Evolutionary conservation across 1,140 invertebrate genomes (phyloP).

Genomic region (Latrodectus geometricus): DNA sequence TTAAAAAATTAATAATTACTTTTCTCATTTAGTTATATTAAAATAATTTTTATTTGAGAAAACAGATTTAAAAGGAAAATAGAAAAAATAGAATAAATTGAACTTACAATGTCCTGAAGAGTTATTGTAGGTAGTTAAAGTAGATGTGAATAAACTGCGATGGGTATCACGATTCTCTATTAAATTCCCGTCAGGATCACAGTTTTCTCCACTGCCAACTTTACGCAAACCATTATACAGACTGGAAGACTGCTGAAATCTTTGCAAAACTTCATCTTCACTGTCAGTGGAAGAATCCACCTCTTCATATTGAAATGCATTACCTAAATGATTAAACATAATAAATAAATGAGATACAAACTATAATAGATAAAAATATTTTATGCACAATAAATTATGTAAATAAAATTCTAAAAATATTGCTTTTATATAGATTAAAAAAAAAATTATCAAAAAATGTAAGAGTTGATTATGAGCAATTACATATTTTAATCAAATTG

Average conservation of each 20-base stretch:
- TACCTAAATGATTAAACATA: slow-evolving; percentile 68
- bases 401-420: no score
- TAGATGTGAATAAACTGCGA: slow-evolving; percentile 17
- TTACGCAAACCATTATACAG: slow-evolving; percentile 64
- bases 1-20: no score
- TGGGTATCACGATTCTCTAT: slow-evolving; percentile 45
- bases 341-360: background rate
- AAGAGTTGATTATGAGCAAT: no score
- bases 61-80: no score
- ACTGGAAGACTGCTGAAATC: slow-evolving; percentile 72
- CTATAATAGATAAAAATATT: background rate
- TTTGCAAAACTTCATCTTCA: slow-evolving; percentile 79
- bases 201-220: slow-evolving; percentile 33
- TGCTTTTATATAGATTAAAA: no score
- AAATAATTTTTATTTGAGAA: no score
- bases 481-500: no score
- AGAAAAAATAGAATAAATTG: background rate
- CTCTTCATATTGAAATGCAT: slow-evolving; percentile 74
- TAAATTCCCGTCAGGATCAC: slow-evolving; percentile 32
- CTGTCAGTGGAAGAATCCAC: slow-evolving; percentile 79
- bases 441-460: no score
- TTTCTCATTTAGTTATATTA: no score
- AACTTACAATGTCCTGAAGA: slow-evolving; percentile 43
- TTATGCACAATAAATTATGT: no score
- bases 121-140: slow-evolving; percentile 3